Conservation (phyloP, 2,113 vertebrate genomes). For the Melospiza georgiana region DNA sequence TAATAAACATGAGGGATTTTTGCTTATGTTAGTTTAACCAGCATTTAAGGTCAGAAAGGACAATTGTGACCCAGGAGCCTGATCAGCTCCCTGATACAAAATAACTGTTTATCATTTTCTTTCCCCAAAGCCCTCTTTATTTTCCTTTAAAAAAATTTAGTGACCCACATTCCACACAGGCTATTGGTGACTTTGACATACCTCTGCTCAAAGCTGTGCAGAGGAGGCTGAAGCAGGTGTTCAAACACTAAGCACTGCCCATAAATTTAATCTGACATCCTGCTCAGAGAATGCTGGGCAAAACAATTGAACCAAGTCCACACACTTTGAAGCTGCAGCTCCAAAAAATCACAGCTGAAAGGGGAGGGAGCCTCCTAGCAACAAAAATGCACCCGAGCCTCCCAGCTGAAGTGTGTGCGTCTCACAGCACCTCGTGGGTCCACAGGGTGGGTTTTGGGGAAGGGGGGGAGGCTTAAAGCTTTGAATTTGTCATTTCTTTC, state of each 20-base stretch:
- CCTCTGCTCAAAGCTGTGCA: neutral
- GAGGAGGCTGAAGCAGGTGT: slow-evolving; percentile 35
- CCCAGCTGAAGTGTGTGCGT: neutral
- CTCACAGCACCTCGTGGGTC: neutral
- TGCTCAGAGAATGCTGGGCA: neutral
- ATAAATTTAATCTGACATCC: slow-evolving; percentile 42
- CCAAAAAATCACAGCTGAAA: slow-evolving; percentile 38
- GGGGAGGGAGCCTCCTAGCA: slow-evolving; percentile 28
- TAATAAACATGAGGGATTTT: neutral
- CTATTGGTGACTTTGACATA: neutral
- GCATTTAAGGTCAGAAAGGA: slow-evolving; percentile 15
- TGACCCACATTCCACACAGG: neutral
- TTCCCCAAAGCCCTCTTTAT: neutral
- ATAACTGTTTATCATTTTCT: neutral
- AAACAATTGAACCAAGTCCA: slow-evolving; percentile 37
- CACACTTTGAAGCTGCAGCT: slow-evolving; percentile 36
- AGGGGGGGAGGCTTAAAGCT: neutral
- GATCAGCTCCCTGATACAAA: neutral
- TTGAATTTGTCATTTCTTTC: slow-evolving; percentile 62
- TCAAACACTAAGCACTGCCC: slow-evolving; percentile 16
- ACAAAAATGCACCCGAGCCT: neutral
- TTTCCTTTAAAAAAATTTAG: neutral
- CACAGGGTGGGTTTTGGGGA: neutral
- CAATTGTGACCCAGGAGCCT: neutral
- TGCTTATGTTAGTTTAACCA: neutral